A percentile compares a stretch with the other conserved stretches of the same genome.
These are phyloP conservation scores for Clepsis dumicolana DNA, from an alignment of 2,888 invertebrate genomes.

Conservation along the genomic window DNA sequence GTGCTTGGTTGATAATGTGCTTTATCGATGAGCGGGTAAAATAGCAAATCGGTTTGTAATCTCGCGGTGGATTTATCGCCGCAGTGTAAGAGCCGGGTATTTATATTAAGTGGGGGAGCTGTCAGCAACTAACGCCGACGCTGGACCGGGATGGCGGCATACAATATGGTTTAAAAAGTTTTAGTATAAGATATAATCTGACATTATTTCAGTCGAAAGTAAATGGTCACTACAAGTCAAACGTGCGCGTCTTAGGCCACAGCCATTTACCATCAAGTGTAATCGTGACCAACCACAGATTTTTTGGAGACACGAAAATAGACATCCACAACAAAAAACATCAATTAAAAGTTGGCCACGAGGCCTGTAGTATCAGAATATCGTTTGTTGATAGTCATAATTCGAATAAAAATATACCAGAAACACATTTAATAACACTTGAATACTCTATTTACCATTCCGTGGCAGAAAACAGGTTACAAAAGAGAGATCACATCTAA, in stretches of 20 bases:
- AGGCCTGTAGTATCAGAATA: neutral
- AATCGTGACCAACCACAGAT: too few relatives aligned
- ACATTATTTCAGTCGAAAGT: too few relatives aligned
- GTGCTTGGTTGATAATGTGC: conserved; percentile 65
- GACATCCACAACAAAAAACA: too few relatives aligned
- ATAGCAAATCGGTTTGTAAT: conserved; percentile 68
- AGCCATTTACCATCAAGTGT: too few relatives aligned
- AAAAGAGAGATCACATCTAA: neutral
- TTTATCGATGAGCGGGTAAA: conserved; percentile 73
- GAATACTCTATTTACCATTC: neutral
- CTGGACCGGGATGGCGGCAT: conserved; percentile 75
- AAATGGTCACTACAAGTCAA: too few relatives aligned
- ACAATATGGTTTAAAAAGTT: conserved; percentile 60
- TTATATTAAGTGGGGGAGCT: conserved; percentile 85
- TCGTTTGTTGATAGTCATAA: neutral
- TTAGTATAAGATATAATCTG: neutral
- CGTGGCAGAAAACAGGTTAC: neutral
- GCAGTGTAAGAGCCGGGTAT: conserved; percentile 78
- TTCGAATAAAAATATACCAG: neutral
- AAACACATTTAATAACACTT: neutral
- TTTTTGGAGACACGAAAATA: too few relatives aligned
- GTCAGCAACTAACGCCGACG: conserved; percentile 82
- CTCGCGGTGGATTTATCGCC: conserved; percentile 75
- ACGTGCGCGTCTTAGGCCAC: too few relatives aligned
- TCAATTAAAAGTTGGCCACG: too few relatives aligned